Percentiles rank a stretch among this genome's conserved stretches.
Conservation (phyloP, 2,113 vertebrate genomes). For the Odontophorus gujanensis region DNA sequence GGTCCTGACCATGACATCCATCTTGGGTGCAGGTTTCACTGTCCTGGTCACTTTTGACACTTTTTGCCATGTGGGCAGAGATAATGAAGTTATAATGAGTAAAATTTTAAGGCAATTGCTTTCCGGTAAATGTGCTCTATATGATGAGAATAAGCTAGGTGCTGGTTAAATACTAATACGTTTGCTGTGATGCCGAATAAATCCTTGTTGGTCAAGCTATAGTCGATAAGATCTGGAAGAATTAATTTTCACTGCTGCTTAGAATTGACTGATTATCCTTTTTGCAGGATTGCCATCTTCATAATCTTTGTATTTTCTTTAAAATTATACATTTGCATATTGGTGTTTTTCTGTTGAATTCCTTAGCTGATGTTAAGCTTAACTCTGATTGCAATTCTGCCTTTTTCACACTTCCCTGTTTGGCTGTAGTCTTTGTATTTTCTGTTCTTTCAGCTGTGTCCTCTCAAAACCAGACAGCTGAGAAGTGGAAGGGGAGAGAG, state of each 20-base stretch:
- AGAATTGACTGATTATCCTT: background rate
- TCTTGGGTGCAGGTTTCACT: background rate
- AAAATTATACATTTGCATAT: background rate
- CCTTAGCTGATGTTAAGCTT: background rate
- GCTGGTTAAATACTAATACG: background rate
- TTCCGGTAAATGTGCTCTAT: background rate
- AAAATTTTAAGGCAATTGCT: background rate
- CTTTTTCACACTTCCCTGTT: background rate
- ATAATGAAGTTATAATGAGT: background rate
- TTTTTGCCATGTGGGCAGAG: fast-evolving
- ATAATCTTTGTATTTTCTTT: background rate
- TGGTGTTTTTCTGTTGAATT: background rate
- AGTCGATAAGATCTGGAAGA: fast-evolving
- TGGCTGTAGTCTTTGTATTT: background rate
- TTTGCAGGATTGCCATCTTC: background rate
- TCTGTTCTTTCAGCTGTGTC: background rate
- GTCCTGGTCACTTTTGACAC: background rate
- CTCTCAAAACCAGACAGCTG: background rate
- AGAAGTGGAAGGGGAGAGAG: background rate
- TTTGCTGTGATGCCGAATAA: background rate
- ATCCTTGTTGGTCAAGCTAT: background rate
- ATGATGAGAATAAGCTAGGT: background rate
- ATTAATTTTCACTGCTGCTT: background rate
- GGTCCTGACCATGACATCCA: background rate
- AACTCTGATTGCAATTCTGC: background rate